Conservation (phyloP, 1,140 invertebrate species). For the Dinothrombium tinctorium region DNA sequence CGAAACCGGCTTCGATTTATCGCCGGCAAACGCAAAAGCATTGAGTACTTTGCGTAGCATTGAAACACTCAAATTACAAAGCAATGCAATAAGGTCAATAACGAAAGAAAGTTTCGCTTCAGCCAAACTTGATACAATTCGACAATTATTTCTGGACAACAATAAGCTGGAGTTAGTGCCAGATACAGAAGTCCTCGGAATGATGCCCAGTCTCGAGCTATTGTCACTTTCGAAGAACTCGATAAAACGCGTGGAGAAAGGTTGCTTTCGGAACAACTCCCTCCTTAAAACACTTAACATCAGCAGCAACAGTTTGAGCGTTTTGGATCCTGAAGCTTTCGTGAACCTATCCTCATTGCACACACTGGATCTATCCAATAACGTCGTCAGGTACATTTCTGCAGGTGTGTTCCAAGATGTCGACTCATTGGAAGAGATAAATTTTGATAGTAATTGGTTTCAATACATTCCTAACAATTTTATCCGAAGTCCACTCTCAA, state of each 20-base stretch:
- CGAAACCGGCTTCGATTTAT: slow-evolving; percentile 2
- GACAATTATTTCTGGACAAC: slow-evolving; percentile 43
- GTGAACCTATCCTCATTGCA: slow-evolving; percentile 35
- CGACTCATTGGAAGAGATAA: slow-evolving; percentile 37
- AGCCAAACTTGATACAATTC: slow-evolving; percentile 28
- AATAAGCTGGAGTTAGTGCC: slow-evolving; percentile 48
- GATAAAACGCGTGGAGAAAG: slow-evolving; percentile 12
- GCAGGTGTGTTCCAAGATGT: slow-evolving; percentile 42
- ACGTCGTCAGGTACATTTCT: slow-evolving; percentile 47
- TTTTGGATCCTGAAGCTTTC: slow-evolving; percentile 46
- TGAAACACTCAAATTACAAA: slow-evolving; percentile 45
- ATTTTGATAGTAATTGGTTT: slow-evolving; percentile 54
- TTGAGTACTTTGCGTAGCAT: slow-evolving; percentile 15
- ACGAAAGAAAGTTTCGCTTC: slow-evolving; percentile 26
- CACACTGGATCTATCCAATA: slow-evolving; percentile 44
- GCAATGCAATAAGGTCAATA: slow-evolving; percentile 37
- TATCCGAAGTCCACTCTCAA: slow-evolving; percentile 29
- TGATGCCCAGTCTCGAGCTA: slow-evolving; percentile 39
- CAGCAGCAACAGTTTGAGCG: slow-evolving; percentile 37
- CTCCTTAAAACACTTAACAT: slow-evolving; percentile 24
- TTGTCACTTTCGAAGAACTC: slow-evolving; percentile 18
- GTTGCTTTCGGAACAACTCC: slow-evolving; percentile 12
- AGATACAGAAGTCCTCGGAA: slow-evolving; percentile 39
- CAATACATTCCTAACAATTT: slow-evolving; percentile 47
- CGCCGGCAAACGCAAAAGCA: not conserved